Evolutionary conservation across 2,888 invertebrate genomes (phyloP).

Genomic region (Stenichneumon culpator): DNA sequence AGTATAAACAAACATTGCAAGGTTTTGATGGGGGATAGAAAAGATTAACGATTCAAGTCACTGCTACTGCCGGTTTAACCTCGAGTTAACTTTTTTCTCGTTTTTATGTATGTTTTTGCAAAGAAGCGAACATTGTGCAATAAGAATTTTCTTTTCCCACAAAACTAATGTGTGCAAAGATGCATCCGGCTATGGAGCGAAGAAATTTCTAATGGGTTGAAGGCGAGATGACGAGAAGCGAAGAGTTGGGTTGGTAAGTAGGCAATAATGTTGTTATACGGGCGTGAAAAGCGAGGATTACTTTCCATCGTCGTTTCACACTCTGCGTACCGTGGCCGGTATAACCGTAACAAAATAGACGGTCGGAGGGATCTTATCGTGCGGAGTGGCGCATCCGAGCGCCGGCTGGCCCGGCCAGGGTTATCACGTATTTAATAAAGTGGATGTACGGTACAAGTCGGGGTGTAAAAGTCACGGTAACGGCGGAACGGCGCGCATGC

Average conservation of each 20-base stretch:
- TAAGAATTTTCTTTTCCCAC: too few relatives aligned
- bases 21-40: too few relatives aligned
- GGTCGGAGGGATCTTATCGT: slow-evolving; percentile 16
- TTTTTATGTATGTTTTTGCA: too few relatives aligned
- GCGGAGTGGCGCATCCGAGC: neutral
- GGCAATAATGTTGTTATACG: slow-evolving; percentile 64
- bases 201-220: slow-evolving; percentile 22
- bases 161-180: neutral
- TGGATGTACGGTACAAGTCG: slow-evolving; percentile 55
- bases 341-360: slow-evolving; percentile 31
- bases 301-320: slow-evolving; percentile 49
- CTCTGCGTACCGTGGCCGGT: slow-evolving; percentile 1
- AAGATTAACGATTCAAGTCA: too few relatives aligned
- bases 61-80: neutral
- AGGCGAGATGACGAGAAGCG: slow-evolving; percentile 21
- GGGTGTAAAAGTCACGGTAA: slow-evolving; percentile 45
- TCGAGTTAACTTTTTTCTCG: too few relatives aligned
- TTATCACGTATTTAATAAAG: slow-evolving; percentile 73
- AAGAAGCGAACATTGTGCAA: too few relatives aligned
- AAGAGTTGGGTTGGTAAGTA: slow-evolving; percentile 43
- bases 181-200: neutral
- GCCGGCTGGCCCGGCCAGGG: slow-evolving; percentile 16
- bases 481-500: slow-evolving; percentile 11
- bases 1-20: too few relatives aligned
- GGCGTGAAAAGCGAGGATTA: slow-evolving; percentile 54